Conservation (phyloP, 2,888 invertebrate genomes). For the Malthinus flaveolus region DNA sequence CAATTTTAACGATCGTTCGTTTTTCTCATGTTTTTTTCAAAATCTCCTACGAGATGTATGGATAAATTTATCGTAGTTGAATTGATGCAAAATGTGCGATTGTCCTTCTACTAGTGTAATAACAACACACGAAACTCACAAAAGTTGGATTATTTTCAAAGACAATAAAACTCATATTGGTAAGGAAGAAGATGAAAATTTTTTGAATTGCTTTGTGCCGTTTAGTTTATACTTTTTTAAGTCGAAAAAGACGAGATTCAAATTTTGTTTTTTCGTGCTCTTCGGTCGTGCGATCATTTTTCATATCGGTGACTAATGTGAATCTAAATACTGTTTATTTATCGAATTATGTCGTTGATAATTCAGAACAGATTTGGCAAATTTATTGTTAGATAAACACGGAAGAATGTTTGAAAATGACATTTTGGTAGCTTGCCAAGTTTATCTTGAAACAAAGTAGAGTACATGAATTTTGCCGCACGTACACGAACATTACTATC, state of each 20-base stretch:
- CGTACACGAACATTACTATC: conserved; percentile 1
- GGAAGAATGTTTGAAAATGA: conserved; percentile 28
- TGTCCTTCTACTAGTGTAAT: conserved; percentile 63
- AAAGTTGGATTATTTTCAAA: conserved; percentile 79
- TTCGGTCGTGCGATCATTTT: neutral
- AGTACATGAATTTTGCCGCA: conserved; percentile 14
- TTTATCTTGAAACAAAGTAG: conserved; percentile 20
- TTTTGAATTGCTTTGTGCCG: neutral
- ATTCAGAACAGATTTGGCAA: conserved; percentile 17
- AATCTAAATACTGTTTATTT: conserved; percentile 14
- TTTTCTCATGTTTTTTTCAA: neutral
- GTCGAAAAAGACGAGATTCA: too few relatives aligned
- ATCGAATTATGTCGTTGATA: conserved; percentile 14
- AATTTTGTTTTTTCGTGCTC: too few relatives aligned
- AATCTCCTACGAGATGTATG: neutral
- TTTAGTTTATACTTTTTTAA: too few relatives aligned
- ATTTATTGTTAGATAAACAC: conserved; percentile 28
- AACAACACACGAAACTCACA: conserved; percentile 70
- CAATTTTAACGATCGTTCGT: too few relatives aligned
- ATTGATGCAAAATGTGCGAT: conserved; percentile 57
- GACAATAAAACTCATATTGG: conserved; percentile 56
- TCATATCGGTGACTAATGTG: neutral
- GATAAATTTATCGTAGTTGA: neutral
- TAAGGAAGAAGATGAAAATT: conserved; percentile 31
- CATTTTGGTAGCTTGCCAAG: conserved; percentile 25